These are phyloP conservation scores for Drosophila lowei DNA, from an alignment of 1,140 invertebrate species.

Conservation along the genomic window DNA sequence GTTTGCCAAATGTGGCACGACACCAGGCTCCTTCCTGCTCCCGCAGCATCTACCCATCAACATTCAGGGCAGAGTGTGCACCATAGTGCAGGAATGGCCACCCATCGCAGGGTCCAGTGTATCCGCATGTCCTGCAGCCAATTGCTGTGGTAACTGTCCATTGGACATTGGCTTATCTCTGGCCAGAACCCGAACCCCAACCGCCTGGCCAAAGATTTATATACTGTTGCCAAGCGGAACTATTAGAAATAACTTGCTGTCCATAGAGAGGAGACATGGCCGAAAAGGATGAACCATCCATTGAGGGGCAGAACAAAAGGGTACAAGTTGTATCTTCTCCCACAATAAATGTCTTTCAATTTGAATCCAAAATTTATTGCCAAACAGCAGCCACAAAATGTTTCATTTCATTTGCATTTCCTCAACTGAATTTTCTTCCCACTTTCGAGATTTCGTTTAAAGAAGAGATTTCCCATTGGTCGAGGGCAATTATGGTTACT, in stretches of 20 bases:
- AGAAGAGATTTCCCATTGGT: slow-evolving; percentile 1
- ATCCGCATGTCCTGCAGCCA: slow-evolving; percentile 49
- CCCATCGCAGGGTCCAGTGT: too few relatives aligned
- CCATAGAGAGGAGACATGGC: too few relatives aligned
- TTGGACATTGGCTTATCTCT: slow-evolving; percentile 47
- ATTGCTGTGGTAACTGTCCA: slow-evolving; percentile 30
- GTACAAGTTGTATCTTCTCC: background rate
- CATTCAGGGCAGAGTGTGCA: slow-evolving; percentile 2
- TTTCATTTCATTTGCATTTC: slow-evolving; percentile 11
- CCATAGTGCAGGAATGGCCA: too few relatives aligned
- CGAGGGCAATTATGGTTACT: slow-evolving; percentile 40
- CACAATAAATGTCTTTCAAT: slow-evolving; percentile 42
- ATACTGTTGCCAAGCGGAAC: slow-evolving; percentile 41
- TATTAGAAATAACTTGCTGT: slow-evolving; percentile 32
- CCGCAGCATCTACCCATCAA: background rate
- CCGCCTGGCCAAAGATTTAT: slow-evolving; percentile 50
- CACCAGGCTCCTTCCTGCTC: background rate
- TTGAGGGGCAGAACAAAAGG: too few relatives aligned
- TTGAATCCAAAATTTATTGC: slow-evolving; percentile 49
- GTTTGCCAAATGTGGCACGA: slow-evolving; percentile 53
- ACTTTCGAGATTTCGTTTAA: slow-evolving; percentile 24
- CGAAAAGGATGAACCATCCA: too few relatives aligned
- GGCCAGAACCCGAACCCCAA: slow-evolving; percentile 34
- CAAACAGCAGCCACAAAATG: slow-evolving; percentile 52
- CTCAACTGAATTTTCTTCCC: background rate